Evolutionary conservation across 2,888 invertebrate genomes (phyloP), one percentile per base, ranked within the genome.

Genomic region (Alloscopus bannaensis): DNA sequence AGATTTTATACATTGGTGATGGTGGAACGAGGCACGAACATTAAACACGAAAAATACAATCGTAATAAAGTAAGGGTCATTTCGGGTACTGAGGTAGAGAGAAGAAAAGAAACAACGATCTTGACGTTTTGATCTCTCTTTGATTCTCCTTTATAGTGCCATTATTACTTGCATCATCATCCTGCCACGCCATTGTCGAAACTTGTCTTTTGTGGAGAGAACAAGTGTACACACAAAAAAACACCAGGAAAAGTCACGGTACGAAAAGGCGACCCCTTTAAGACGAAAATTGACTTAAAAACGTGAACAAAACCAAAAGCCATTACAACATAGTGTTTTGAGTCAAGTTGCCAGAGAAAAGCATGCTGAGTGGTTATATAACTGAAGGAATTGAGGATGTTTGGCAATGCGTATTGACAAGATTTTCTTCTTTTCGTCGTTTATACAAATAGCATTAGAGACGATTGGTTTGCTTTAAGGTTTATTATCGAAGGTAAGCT

Each of bases 81-180:
- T 8, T 8, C 20, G 52, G 4, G 24, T 11, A 52, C 52, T 4
- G 47, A 18, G 47, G 47, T n/a, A 13, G 24, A 24, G 52, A 16
- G 52, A 36, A 36, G 28, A 57, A 18, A 66, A 64, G 36, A 69
- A 68, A 50, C 55, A 68, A 57, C 24, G 40, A 59, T 69, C 26
- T 45, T 45, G 59, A 59, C 57, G 24, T 55, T 55, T 69, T 69
- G 55, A 69, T 69, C 55, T 69, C 36, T 36, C 68, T 40, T 55
- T 66, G 64, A 64, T 64, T 64, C 64, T 64, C 47, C 28, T 64
- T 45, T 64, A 62, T 42, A 60, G 36, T 40, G 22, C 65, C 50
- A 65, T 50, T 65, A 65, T 50, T 65, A 65, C 65, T 47, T 28
- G 47, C 65, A 47, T 65, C 65, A 28, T 65, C 47, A 45, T 11